A percentile compares a stretch with the other conserved stretches of the same genome.
Conservation (phyloP, 2,797 vertebrate species). For the Triplophysa bombifrons region DNA sequence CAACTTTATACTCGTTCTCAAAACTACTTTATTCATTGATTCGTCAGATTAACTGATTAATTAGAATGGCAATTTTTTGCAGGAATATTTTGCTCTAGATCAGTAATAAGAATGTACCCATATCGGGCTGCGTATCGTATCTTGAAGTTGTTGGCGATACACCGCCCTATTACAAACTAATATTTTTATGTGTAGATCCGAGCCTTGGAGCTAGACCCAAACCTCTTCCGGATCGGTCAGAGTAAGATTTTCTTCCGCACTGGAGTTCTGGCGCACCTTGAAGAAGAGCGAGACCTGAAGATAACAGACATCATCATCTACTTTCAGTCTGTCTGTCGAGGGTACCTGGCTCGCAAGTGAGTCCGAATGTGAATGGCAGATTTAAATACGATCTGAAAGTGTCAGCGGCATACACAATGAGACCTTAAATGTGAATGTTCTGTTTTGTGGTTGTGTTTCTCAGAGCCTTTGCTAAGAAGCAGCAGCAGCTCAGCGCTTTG, state of each 20-base stretch:
- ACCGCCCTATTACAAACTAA: background rate
- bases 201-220: constrained; percentile 92
- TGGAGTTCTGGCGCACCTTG: constrained; percentile 93
- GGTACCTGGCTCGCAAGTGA: constrained; percentile 95
- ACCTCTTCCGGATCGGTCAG: constrained; percentile 95
- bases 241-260: constrained; percentile 99
- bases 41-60: too few relatives aligned
- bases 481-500: constrained; percentile 94
- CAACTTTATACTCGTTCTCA: too few relatives aligned
- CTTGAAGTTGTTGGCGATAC: too few relatives aligned
- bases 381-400: background rate
- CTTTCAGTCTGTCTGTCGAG: constrained; percentile 95
- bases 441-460: constrained; percentile 30
- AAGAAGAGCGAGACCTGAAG: constrained; percentile 96
- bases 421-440: background rate
- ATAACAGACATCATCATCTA: constrained; percentile 98
- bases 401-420: background rate
- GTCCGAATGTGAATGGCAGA: constrained; percentile 56
- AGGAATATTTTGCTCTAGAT: too few relatives aligned
- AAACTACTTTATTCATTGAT: too few relatives aligned
- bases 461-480: constrained; percentile 96
- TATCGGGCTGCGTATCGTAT: too few relatives aligned
- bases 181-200: constrained; percentile 78
- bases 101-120: too few relatives aligned
- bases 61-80: too few relatives aligned